phyloP scores from a whole-genome alignment of 2,888 invertebrate species.

The Siphonodentalium dalli region DNA sequence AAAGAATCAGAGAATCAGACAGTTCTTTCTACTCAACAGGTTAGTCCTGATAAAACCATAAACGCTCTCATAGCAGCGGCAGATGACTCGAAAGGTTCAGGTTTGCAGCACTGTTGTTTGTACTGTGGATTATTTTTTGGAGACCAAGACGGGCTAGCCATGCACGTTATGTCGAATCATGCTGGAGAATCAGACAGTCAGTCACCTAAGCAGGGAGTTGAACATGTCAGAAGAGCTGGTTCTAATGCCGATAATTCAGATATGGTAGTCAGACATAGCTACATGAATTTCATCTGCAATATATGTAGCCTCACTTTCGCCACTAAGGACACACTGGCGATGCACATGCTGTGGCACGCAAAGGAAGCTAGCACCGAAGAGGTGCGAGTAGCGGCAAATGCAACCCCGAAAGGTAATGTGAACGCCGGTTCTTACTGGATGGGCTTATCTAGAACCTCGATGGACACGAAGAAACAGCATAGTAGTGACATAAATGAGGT shows the following conservation, averaged over 20 bases:
- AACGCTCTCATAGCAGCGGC: background rate
- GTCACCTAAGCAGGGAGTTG: too few species aligned
- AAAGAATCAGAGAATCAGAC: too few species aligned
- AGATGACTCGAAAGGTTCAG: background rate
- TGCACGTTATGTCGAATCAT: constrained; percentile 59
- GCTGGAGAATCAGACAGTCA: constrained; percentile 13
- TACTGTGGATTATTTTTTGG: constrained; percentile 48
- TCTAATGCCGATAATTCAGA: too few species aligned
- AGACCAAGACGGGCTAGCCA: constrained; percentile 57
- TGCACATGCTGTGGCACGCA: constrained; percentile 58
- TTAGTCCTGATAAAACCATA: background rate
- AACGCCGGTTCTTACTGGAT: background rate
- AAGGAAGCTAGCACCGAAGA: background rate
- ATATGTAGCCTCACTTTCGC: constrained; percentile 48
- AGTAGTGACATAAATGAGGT: too few species aligned
- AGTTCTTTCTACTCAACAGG: too few species aligned
- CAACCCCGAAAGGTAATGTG: background rate
- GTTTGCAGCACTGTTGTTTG: constrained; percentile 29
- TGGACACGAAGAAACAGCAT: too few species aligned
- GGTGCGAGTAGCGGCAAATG: background rate
- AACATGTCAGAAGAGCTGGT: too few species aligned
- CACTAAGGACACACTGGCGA: constrained; percentile 54
- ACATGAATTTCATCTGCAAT: constrained; percentile 45
- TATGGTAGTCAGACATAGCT: too few species aligned
- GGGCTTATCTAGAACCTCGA: too few species aligned